Conservation (phyloP, 2,888 invertebrate species). For the Tricholauxania praeusta region DNA sequence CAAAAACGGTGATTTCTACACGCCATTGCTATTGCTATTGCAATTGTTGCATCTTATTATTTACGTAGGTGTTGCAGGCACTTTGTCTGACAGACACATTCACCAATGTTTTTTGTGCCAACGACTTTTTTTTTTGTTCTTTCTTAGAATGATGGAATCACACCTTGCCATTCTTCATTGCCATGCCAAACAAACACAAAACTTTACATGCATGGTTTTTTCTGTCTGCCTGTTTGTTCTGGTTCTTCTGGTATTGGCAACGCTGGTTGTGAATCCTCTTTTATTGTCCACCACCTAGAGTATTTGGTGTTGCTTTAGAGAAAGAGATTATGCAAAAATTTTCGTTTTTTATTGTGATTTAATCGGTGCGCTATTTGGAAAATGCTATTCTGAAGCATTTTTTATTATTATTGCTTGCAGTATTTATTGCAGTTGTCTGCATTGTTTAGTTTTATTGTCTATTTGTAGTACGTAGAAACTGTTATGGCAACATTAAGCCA, state of each 20-base stretch:
- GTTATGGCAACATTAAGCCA: background rate
- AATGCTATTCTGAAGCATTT: slow-evolving; percentile 6
- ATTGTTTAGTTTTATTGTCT: no score
- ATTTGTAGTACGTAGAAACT: no score
- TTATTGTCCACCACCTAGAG: slow-evolving; percentile 1
- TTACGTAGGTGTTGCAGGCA: slow-evolving; percentile 26
- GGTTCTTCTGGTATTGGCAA: slow-evolving; percentile 6
- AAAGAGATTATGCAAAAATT: slow-evolving; percentile 26
- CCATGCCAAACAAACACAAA: slow-evolving; percentile 11
- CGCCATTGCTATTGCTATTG: background rate
- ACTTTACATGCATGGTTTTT: background rate
- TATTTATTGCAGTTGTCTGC: slow-evolving; percentile 8
- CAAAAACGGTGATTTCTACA: slow-evolving; percentile 6
- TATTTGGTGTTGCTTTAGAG: background rate
- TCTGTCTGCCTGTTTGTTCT: background rate
- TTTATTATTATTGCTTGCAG: background rate
- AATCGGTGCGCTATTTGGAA: slow-evolving; percentile 15
- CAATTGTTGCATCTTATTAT: slow-evolving; percentile 10
- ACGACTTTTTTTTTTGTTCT: background rate
- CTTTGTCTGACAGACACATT: slow-evolving; percentile 3
- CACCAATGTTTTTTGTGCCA: background rate
- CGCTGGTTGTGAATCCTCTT: background rate
- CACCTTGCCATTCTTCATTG: slow-evolving; percentile 23
- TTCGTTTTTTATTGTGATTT: slow-evolving; percentile 27
- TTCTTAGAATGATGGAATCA: slow-evolving; percentile 35